Percentiles rank a stretch among this genome's conserved stretches.
Conservation (phyloP, 2,888 invertebrate genomes). For the Ornithoptera alexandrae region DNA sequence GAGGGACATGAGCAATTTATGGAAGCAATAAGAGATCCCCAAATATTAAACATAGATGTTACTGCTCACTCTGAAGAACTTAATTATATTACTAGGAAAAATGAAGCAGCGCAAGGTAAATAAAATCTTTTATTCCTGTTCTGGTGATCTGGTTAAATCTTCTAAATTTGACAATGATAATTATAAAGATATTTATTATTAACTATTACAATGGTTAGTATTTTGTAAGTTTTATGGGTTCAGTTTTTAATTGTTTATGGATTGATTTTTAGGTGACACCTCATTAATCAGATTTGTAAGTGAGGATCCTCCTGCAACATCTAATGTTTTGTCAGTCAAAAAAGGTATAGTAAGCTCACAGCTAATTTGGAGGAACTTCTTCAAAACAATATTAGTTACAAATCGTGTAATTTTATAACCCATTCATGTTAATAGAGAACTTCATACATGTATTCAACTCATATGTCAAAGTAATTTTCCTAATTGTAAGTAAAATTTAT, state of each 20-base stretch:
- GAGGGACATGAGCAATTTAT: conserved; percentile 60
- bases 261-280: not conserved
- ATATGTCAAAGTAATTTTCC: too few species aligned
- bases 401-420: too few species aligned
- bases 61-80: conserved; percentile 21
- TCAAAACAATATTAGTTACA: not conserved
- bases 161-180: not conserved
- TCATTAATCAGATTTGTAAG: not conserved
- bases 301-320: conserved; percentile 12
- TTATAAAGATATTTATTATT: not conserved
- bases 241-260: not conserved
- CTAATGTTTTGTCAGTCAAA: conserved; percentile 1
- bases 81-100: conserved; percentile 35
- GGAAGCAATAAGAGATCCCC: conserved; percentile 52
- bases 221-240: too few species aligned
- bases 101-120: conserved; percentile 27
- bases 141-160: not conserved
- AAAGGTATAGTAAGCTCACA: conserved; percentile 8
- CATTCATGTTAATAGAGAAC: too few species aligned
- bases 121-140: not conserved
- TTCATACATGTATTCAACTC: too few species aligned
- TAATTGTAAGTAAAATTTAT: too few species aligned
- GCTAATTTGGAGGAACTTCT: not conserved
- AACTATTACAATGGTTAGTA: too few species aligned
- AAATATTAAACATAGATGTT: conserved; percentile 46